Base-by-base conservation (phyloP, 2,888 invertebrate species). In the Drosophila imparisetae region DNA sequence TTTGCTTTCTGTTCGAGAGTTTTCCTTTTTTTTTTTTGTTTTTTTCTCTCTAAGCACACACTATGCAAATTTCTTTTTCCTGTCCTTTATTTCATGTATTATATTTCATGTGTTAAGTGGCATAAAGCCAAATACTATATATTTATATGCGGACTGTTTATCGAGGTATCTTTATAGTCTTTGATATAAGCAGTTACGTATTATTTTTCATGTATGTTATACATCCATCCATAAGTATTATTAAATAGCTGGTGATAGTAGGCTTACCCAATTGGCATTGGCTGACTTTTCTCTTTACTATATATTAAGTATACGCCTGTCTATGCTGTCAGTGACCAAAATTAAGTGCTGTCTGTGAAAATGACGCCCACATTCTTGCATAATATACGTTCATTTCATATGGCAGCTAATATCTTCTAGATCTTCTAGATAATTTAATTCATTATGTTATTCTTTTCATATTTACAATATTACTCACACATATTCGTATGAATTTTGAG, bases 1-100 rank as follows among this genome's bases (percentile, higher is more conserved):
- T 86, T 88, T 86, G 80, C 81, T 67, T 77, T 83, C 82, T 71
- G 73, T 67, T 55, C 48, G 64, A 69, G 55, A 54, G 30, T 58
- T 72, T 73, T 66, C 54, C 53, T 66, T 48, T 0, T 36, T 32
- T 48, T 1, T 18, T 36, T 18, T 63, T 73, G 61, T 0, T 32
- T 32, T 1, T 36, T 8, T 18, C 53, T 27, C 54, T 74, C 45
- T 78, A 70, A 40, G 40, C 68, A 65, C 65, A 71, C 59, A 55
- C 63, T 76, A 72, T 77, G 70, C 68, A 82, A 78, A 75, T 79
- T 78, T 68, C 52, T 67, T 61, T 64, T 30, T 15, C 63, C 48
- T 40, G 55, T 67, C 29, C 38, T 40, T 55, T 64, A 21, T 49
- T 36, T 38, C 30, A 48, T 42, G 27, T 66, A 52, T 61, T 59